A percentile compares a stretch with the other conserved stretches of the same genome.
Evolutionary conservation across 1,140 invertebrate genomes (phyloP).

Genomic region (Triops cancriformis): DNA sequence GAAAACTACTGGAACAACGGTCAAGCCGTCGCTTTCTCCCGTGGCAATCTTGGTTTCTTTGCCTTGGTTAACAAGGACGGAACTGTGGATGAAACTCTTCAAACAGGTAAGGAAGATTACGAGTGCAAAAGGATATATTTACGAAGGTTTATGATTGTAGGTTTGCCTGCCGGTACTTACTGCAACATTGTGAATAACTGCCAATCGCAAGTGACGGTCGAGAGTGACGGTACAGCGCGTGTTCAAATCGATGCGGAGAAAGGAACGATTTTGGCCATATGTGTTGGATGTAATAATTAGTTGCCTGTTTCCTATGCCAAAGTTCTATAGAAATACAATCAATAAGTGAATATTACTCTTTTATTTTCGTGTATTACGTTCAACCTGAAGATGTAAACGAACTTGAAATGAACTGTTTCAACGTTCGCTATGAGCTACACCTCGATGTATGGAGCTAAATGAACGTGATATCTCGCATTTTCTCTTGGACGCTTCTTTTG

Average conservation of each 20-base stretch:
- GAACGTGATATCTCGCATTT: no score
- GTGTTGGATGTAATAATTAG: conserved; percentile 29
- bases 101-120: conserved; percentile 35
- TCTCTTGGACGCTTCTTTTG: no score
- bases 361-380: no score
- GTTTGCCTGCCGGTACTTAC: conserved; percentile 42
- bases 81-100: conserved; percentile 30
- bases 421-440: no score
- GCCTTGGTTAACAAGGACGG: conserved; percentile 34
- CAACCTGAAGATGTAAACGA: no score
- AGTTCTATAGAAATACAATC: no score
- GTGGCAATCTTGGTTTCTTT: conserved; percentile 36
- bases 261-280: conserved; percentile 34
- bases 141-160: conserved; percentile 20
- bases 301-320: neutral
- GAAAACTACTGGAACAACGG: conserved; percentile 36
- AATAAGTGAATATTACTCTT: no score
- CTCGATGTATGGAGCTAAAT: no score
- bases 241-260: conserved; percentile 29
- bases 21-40: conserved; percentile 35
- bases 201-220: conserved; percentile 34
- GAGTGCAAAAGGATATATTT: neutral
- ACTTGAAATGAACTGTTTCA: no score
- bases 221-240: conserved; percentile 34
- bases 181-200: conserved; percentile 38